Evolutionary conservation across 2,113 vertebrate genomes (phyloP), one percentile per base, ranked within the genome.

Genomic region (Ptychochromis oligacanthus): DNA sequence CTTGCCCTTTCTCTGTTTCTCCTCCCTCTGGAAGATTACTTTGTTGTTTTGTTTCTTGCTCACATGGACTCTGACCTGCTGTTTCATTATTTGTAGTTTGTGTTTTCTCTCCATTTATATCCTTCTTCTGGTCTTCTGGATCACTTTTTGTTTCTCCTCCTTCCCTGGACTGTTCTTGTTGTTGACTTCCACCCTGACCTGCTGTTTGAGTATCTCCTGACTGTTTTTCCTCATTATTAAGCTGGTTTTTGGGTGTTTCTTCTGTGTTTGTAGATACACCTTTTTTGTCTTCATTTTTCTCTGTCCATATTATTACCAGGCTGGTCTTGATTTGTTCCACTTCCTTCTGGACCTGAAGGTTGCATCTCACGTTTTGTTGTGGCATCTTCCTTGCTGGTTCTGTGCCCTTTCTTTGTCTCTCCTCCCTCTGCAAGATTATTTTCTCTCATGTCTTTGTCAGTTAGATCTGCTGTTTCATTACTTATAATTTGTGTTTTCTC

Each of bases 11-110:
- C 40, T 59, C 15, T 17, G 24, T 7, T 7, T 59, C 13, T 59
- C 0, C 26, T 59, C 4, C 4, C 13, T 15, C 14, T 46, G 13
- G 13, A 13, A 5, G 43, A 46, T 46, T 13, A 15, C n/a, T n/a
- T n/a, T n/a, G n/a, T n/a, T n/a, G n/a, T 46, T 46, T 14, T 28
- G 24, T 28, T 2, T 59, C 15, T 0, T 59, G 4, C 3, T 40
- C 10, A 40, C 2, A 3, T 40, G 38, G 4, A 31, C 28, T n/a
- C n/a, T n/a, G n/a, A n/a, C n/a, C 28, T 31, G 58, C 3, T 3
- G 58, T 31, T 31, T 60, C 4, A 60, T 18, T 34, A 34, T 61
- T 6, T 61, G 59, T 61, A 61, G 28, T 34, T 0, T 34, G 17
- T 61, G 4, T 0, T 18, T 2, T 5, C 3, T 34, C 28, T 61